Conservation (phyloP, 2,888 invertebrate genomes). For the Caenorhabditis sp. region DNA sequence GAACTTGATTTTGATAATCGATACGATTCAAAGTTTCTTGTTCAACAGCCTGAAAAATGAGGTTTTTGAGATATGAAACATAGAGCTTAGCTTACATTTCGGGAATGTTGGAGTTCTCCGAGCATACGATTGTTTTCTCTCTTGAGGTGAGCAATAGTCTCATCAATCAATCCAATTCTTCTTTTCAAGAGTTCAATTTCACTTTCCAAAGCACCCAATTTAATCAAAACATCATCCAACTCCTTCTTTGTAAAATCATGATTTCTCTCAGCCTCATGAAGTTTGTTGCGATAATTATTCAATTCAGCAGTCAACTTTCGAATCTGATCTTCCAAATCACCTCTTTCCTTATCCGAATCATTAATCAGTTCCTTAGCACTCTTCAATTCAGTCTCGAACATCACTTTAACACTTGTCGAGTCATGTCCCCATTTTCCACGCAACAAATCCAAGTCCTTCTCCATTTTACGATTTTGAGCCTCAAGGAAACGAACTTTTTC, state of each 20-base stretch:
- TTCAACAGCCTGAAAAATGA: conserved; percentile 73
- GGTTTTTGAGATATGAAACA: neutral
- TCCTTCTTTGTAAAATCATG: conserved; percentile 33
- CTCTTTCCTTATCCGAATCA: conserved; percentile 51
- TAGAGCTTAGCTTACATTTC: conserved; percentile 30
- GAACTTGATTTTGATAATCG: conserved; percentile 74
- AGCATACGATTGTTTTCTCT: conserved; percentile 71
- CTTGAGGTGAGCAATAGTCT: conserved; percentile 70
- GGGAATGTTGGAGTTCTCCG: conserved; percentile 38
- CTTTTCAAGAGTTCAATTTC: conserved; percentile 71
- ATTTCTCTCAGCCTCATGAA: conserved; percentile 38
- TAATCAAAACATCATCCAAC: conserved; percentile 72
- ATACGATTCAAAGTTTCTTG: conserved; percentile 74
- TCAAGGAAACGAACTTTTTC: conserved; percentile 73
- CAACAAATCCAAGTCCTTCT: conserved; percentile 63
- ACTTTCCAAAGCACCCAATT: conserved; percentile 61
- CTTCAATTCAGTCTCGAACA: conserved; percentile 60
- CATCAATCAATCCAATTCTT: conserved; percentile 62
- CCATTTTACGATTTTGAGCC: conserved; percentile 70
- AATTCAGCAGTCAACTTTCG: conserved; percentile 56
- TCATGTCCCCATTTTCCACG: conserved; percentile 70
- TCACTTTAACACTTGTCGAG: conserved; percentile 63
- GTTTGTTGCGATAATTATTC: conserved; percentile 53
- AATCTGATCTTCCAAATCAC: conserved; percentile 54
- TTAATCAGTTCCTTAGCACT: conserved; percentile 49